These are phyloP conservation scores for Brachionus asplanchnoidis DNA, from an alignment of 1,140 invertebrate species.

Conservation along the genomic window DNA sequence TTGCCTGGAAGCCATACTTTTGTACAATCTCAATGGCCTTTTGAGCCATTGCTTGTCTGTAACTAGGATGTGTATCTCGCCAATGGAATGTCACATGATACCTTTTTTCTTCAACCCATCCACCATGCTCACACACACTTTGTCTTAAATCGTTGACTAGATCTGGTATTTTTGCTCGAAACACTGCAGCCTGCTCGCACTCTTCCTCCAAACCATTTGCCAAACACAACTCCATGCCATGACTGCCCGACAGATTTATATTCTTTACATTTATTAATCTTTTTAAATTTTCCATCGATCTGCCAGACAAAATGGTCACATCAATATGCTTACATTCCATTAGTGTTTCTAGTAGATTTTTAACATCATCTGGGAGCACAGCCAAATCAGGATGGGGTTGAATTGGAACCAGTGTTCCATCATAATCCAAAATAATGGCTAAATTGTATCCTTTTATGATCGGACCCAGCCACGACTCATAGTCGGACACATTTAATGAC, in stretches of 20 bases:
- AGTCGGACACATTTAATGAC: conserved; percentile 20
- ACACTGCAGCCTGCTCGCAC: conserved; percentile 58
- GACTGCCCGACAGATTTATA: conserved; percentile 64
- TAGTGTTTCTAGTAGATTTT: conserved; percentile 12
- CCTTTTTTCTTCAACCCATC: conserved; percentile 86
- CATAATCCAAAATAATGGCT: conserved; percentile 77
- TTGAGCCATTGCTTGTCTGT: conserved; percentile 62
- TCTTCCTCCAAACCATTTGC: conserved; percentile 79
- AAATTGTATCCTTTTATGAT: conserved; percentile 72
- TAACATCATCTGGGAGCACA: conserved; percentile 73
- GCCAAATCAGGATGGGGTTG: conserved; percentile 81
- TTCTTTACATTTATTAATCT: neutral
- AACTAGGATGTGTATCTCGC: conserved; percentile 61
- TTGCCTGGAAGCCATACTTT: conserved; percentile 29
- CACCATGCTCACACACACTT: conserved; percentile 75
- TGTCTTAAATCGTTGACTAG: conserved; percentile 74
- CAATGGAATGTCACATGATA: conserved; percentile 80
- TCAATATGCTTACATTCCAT: conserved; percentile 1
- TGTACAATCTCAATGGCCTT: conserved; percentile 20
- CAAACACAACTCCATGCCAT: conserved; percentile 79
- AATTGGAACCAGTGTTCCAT: conserved; percentile 79
- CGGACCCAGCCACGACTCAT: conserved; percentile 43
- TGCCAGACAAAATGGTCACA: conserved; percentile 18
- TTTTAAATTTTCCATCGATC: conserved; percentile 29
- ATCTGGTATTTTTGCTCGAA: conserved; percentile 64